A percentile compares a stretch with the other conserved stretches of the same genome.
These are phyloP conservation scores for Halcyon chelicuti DNA, from an alignment of 2,797 vertebrate genomes.

Conservation along the genomic window DNA sequence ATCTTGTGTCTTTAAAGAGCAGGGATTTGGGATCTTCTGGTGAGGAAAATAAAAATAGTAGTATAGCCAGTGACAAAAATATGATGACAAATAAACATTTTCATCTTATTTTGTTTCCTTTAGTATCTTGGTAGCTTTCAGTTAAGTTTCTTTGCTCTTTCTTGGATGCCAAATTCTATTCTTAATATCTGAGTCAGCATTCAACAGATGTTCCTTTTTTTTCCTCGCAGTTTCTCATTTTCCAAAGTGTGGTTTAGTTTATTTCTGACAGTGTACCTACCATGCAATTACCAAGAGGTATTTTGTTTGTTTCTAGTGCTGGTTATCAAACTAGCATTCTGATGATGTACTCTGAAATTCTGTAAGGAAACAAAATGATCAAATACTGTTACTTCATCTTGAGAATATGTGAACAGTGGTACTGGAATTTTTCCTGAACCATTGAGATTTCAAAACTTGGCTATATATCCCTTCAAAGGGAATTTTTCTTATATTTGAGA, in stretches of 20 bases:
- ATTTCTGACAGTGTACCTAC: not conserved
- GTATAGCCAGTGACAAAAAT: not conserved
- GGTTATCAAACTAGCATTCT: conserved; percentile 13
- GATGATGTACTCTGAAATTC: conserved; percentile 3
- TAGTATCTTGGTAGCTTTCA: not conserved
- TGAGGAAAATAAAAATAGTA: not conserved
- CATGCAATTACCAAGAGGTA: not conserved
- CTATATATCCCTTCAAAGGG: not conserved
- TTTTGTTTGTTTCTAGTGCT: conserved; percentile 62
- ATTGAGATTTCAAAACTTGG: not conserved
- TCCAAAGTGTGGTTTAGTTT: not conserved
- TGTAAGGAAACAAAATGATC: not conserved
- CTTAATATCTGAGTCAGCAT: not conserved
- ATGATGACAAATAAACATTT: not conserved
- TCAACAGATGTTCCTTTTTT: not conserved
- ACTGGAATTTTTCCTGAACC: not conserved
- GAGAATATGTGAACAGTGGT: not conserved
- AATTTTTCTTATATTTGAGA: not conserved
- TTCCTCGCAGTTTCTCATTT: not conserved
- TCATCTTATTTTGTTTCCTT: not conserved
- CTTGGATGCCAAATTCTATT: not conserved
- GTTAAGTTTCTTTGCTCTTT: not conserved
- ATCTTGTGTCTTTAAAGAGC: not conserved
- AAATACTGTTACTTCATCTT: not conserved
- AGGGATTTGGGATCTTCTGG: not conserved